Conservation (phyloP, 2,797 vertebrate species). For the Xenentodon cancila region DNA sequence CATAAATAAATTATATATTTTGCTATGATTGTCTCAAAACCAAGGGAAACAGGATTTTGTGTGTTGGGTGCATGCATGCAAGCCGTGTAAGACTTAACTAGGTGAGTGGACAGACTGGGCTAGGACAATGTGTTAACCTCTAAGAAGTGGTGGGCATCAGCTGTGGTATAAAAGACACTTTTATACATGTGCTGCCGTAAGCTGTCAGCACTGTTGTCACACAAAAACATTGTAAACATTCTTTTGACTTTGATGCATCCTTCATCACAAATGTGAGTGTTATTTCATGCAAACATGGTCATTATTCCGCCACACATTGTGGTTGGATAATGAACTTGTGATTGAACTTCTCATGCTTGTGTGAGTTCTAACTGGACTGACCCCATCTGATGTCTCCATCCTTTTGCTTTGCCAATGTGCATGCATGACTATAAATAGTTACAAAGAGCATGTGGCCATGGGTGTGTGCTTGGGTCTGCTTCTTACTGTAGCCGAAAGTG, state of each 20-base stretch:
- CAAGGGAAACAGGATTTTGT: too few relatives aligned
- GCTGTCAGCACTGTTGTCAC: constrained; percentile 21
- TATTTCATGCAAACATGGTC: too few relatives aligned
- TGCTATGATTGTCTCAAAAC: too few relatives aligned
- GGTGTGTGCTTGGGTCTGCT: constrained; percentile 37
- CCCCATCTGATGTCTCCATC: constrained; percentile 30
- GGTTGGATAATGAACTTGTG: constrained; percentile 19
- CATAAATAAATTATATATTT: too few relatives aligned
- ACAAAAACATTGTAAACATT: neutral
- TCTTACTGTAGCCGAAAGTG: constrained; percentile 19
- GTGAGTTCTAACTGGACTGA: constrained; percentile 45
- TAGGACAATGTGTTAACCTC: constrained; percentile 8
- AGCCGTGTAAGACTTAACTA: too few relatives aligned
- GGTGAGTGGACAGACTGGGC: constrained; percentile 4
- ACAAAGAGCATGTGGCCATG: constrained; percentile 40
- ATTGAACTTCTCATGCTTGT: constrained; percentile 31
- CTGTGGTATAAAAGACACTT: constrained; percentile 20
- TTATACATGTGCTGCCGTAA: constrained; percentile 17
- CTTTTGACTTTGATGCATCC: constrained; percentile 3
- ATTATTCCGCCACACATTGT: neutral
- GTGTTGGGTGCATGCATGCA: too few relatives aligned
- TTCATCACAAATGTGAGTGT: constrained; percentile 10
- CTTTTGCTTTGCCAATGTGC: constrained; percentile 25
- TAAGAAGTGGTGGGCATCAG: constrained; percentile 23
- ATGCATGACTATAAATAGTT: constrained; percentile 64